Conservation (phyloP, 2,888 invertebrate species). For the Rhingia campestris region DNA sequence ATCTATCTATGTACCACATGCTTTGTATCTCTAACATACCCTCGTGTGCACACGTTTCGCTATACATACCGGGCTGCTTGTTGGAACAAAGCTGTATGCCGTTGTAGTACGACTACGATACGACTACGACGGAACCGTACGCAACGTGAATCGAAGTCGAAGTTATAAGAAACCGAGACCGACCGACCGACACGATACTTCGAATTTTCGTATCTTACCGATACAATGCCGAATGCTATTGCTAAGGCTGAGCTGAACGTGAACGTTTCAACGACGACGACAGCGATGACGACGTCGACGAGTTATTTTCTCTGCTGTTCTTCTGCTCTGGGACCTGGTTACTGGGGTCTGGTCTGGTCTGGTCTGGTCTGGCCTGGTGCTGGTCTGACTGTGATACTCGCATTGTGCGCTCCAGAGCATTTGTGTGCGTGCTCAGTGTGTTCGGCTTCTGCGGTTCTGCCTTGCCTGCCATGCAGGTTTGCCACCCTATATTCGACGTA, state of each 20-base stretch:
- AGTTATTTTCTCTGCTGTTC: constrained; percentile 38
- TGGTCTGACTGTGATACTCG: constrained; percentile 3
- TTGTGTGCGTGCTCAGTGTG: constrained; percentile 60
- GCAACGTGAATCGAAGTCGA: constrained; percentile 40
- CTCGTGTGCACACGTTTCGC: constrained; percentile 49
- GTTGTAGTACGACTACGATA: constrained; percentile 41
- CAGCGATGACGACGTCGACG: constrained; percentile 11
- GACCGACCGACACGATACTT: constrained; percentile 35
- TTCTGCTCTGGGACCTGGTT: neutral
- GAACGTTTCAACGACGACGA: neutral
- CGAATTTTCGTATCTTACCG: constrained; percentile 58
- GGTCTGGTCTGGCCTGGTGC: constrained; percentile 12
- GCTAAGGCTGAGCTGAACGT: constrained; percentile 5
- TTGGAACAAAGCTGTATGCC: constrained; percentile 42
- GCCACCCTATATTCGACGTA: constrained; percentile 56
- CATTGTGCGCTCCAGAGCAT: constrained; percentile 61
- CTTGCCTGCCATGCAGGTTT: constrained; percentile 37
- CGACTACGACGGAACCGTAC: constrained; percentile 49
- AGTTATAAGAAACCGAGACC: constrained; percentile 68
- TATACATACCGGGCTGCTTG: constrained; percentile 24
- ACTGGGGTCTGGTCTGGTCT: neutral
- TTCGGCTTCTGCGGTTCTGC: neutral
- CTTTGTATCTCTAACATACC: constrained; percentile 62
- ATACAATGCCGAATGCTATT: constrained; percentile 11
- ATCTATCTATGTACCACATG: constrained; percentile 32